Evolutionary conservation across 1,140 invertebrate genomes (phyloP), one percentile per base, ranked within the genome.

Genomic region (Eufriesea mexicana): DNA sequence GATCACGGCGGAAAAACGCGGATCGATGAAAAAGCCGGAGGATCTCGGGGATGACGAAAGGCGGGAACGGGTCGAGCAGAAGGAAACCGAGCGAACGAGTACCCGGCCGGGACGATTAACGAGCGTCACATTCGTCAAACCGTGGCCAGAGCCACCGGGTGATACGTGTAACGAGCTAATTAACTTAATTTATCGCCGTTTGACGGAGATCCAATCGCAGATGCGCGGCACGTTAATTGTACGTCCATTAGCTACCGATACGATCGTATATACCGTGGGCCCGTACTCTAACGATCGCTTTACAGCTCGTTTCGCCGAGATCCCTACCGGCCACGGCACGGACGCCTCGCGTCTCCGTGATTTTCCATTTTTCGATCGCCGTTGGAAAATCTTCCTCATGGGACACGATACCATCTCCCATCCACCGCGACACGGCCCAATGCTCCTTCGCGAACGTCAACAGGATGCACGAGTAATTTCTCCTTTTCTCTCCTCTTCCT

Each of bases 111-210:
- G 23, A 85, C 86, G 90, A 90, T 90, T 90, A 88, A 90, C 83
- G 82, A 89, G 86, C 85, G 82, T 89, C 84, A 86, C 90, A 90
- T 91, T 91, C 90, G 89, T 91, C 90, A 91, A 90, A 90, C 84
- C 79, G 67, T 64, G 75, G 51, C 86, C 70, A 84, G 83, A 83
- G 80, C 87, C 64, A 83, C 79, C 54, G 86, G 87, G 70, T 86
- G 84, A 87, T 87, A 87, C 83, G 88, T 89, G 86, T 91, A 91
- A 91, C 89, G 90, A 91, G 91, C 87, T 92, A 91, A 92, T 92
- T 91, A 91, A 92, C 86, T 91, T 90, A 90, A 92, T 92, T 92
- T 91, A 92, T 91, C 89, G 90, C 79, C 89, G 87, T 87, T 92
- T 89, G 85, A 87, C 90, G 87, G 74, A 76, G 87, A 91, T 92